These are phyloP conservation scores for Otus scops DNA, from an alignment of 2,797 vertebrate species.

Conservation along the genomic window DNA sequence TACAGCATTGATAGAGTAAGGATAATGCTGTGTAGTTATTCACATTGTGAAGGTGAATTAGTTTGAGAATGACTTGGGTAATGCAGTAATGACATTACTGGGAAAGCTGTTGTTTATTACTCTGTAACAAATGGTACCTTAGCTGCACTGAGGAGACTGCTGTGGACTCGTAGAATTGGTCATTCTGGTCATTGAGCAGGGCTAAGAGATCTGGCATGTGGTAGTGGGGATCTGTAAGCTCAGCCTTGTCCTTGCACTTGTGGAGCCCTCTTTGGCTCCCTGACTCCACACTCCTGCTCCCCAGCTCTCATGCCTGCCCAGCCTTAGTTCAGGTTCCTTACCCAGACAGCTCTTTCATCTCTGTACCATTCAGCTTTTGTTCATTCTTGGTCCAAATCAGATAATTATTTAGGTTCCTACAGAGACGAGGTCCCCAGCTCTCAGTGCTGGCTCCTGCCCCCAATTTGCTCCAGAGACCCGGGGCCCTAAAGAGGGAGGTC, in stretches of 20 bases:
- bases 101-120: not conserved
- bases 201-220: fast-evolving
- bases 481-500: not conserved
- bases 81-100: not conserved
- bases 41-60: not conserved
- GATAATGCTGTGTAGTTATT: not conserved
- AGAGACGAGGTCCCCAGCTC: not conserved
- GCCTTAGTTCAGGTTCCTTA: not conserved
- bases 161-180: not conserved
- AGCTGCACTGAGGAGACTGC: not conserved
- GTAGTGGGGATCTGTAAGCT: not conserved
- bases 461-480: fast-evolving
- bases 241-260: not conserved
- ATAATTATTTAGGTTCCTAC: not conserved
- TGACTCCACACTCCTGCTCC: fast-evolving
- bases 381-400: not conserved
- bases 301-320: not conserved
- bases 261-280: not conserved
- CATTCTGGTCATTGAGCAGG: not conserved
- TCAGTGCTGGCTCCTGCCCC: not conserved
- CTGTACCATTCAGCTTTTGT: not conserved
- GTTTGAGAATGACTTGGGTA: not conserved
- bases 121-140: not conserved
- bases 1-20: not conserved
- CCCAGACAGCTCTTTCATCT: not conserved